A percentile compares a stretch with the other conserved stretches of the same genome.
Conservation (phyloP, 2,888 invertebrate species). For the Anticlea derivata region DNA sequence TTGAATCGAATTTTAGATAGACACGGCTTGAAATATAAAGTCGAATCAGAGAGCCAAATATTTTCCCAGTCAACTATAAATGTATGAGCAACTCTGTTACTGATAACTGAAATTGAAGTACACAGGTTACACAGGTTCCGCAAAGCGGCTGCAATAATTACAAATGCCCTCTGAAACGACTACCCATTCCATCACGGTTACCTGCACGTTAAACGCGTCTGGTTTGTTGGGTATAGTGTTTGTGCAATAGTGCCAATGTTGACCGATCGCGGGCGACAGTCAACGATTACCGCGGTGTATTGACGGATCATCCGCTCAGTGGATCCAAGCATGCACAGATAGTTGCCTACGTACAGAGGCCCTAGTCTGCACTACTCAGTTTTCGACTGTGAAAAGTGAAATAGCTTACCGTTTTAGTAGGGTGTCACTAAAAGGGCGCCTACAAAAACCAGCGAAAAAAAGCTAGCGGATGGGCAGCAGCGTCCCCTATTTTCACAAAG, state of each 20-base stretch:
- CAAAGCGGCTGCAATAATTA: background rate
- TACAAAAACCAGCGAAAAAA: too few relatives aligned
- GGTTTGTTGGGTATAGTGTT: slow-evolving; percentile 4
- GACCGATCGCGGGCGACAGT: slow-evolving; percentile 22
- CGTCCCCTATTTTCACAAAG: too few relatives aligned
- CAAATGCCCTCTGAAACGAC: slow-evolving; percentile 5
- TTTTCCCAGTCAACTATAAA: too few relatives aligned
- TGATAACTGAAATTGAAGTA: background rate
- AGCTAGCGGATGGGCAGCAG: too few relatives aligned
- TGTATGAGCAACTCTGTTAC: too few relatives aligned
- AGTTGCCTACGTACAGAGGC: slow-evolving; percentile 5
- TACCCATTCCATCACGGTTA: background rate
- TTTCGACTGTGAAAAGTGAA: too few relatives aligned
- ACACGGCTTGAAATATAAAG: too few relatives aligned
- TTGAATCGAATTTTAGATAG: too few relatives aligned
- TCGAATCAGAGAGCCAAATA: too few relatives aligned
- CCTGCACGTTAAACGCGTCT: slow-evolving; percentile 5
- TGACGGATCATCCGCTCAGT: slow-evolving; percentile 17
- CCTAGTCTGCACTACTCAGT: too few relatives aligned
- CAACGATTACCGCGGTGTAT: slow-evolving; percentile 24
- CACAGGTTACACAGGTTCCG: background rate
- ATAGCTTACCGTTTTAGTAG: too few relatives aligned
- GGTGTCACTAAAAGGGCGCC: too few relatives aligned
- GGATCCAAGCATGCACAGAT: slow-evolving; percentile 21
- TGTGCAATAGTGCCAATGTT: slow-evolving; percentile 21